Conservation (phyloP, 2,888 invertebrate genomes). For the Hermaeophaga mercurialis region DNA sequence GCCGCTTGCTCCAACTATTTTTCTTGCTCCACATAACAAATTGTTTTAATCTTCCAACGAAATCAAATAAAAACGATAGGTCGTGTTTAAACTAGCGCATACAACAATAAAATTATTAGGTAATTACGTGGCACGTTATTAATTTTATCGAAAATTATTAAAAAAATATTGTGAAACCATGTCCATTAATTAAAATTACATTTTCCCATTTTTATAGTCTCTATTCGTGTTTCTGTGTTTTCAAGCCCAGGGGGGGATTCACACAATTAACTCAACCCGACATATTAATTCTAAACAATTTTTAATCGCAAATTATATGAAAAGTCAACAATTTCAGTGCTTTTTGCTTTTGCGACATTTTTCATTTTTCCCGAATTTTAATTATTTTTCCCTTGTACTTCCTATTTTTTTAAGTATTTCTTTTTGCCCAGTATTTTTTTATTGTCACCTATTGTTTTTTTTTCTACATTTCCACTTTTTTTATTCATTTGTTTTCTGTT, state of each 20-base stretch:
- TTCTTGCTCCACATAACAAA: constrained; percentile 23
- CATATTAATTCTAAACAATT: no score
- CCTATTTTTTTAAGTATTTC: no score
- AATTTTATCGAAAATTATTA: constrained; percentile 35
- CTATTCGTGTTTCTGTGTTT: constrained; percentile 17
- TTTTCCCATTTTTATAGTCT: constrained; percentile 36
- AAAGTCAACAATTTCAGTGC: no score
- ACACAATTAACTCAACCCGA: no score
- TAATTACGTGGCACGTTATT: constrained; percentile 34
- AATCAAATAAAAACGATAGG: constrained; percentile 30
- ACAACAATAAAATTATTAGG: constrained; percentile 34
- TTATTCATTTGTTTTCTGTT: no score
- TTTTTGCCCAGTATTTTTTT: no score
- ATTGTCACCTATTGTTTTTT: no score
- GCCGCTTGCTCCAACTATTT: constrained; percentile 5
- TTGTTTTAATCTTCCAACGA: constrained; percentile 31
- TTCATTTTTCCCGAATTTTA: constrained; percentile 1
- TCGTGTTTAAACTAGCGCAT: constrained; percentile 25
- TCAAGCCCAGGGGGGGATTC: no score
- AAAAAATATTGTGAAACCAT: constrained; percentile 38
- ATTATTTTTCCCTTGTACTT: no score
- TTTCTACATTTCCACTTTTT: no score
- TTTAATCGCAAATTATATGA: no score
- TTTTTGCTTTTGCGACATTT: no score
- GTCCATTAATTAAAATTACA: constrained; percentile 44